phyloP scores from a whole-genome alignment of 2,888 invertebrate genomes.

The Ichneumoninae sp. region DNA sequence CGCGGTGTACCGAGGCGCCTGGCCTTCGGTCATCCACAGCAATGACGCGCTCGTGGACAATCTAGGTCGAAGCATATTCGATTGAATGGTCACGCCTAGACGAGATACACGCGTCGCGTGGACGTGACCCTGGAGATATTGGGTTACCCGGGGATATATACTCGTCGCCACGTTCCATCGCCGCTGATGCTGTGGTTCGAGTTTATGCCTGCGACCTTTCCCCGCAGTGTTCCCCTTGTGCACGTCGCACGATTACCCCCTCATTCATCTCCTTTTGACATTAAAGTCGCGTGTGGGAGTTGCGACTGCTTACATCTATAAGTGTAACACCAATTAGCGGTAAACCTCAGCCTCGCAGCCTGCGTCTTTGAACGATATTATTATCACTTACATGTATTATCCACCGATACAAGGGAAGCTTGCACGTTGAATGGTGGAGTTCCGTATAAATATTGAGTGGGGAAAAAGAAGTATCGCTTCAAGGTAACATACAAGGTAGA shows the following conservation, averaged over 20 bases:
- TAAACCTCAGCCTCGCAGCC: slow-evolving; percentile 14
- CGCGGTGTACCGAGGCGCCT: slow-evolving; percentile 32
- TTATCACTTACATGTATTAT: neutral
- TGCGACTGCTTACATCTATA: neutral
- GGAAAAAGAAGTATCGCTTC: neutral
- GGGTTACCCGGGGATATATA: slow-evolving; percentile 52
- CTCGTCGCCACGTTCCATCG: slow-evolving; percentile 12
- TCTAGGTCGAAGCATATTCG: slow-evolving; percentile 67
- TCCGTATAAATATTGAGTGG: neutral
- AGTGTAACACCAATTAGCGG: slow-evolving; percentile 14
- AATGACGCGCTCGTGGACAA: slow-evolving; percentile 46
- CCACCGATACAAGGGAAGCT: neutral
- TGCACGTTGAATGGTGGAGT: slow-evolving; percentile 1
- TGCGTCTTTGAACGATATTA: slow-evolving; percentile 23
- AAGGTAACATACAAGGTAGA: neutral
- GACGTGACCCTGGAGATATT: slow-evolving; percentile 67
- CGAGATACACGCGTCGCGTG: slow-evolving; percentile 54
- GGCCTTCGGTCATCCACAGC: slow-evolving; percentile 19
- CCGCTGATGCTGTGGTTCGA: slow-evolving; percentile 23
- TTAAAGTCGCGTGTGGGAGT: slow-evolving; percentile 56
- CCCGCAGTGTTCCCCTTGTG: slow-evolving; percentile 17
- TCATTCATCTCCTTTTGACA: slow-evolving; percentile 44
- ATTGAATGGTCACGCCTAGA: slow-evolving; percentile 68
- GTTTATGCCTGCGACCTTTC: slow-evolving; percentile 46
- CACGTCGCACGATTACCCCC: neutral